These are phyloP conservation scores for Homarus americanus DNA, from an alignment of 1,140 invertebrate genomes.

Conservation along the genomic window DNA sequence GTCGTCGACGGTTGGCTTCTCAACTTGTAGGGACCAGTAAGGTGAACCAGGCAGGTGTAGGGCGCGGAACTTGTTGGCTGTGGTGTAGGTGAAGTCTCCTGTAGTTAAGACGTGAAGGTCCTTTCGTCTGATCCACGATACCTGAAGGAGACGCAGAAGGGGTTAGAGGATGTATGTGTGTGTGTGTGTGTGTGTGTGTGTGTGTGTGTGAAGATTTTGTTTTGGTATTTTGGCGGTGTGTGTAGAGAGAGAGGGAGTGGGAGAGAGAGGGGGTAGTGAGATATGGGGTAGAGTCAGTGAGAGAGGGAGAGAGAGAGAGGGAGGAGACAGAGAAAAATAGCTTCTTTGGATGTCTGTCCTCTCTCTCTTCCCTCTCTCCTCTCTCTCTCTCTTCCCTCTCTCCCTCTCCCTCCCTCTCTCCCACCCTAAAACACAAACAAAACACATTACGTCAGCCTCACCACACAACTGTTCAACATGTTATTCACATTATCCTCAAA, in stretches of 20 bases:
- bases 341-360: too few species aligned
- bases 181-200: background rate
- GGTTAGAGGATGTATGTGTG: background rate
- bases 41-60: conserved; percentile 16
- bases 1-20: conserved; percentile 86
- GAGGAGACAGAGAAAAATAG: background rate
- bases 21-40: conserved; percentile 22
- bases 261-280: background rate
- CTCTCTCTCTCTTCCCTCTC: too few species aligned
- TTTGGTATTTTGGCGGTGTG: too few species aligned
- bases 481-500: too few species aligned
- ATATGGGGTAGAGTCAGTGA: background rate
- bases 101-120: conserved; percentile 23
- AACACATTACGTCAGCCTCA: too few species aligned
- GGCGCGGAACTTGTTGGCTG: conserved; percentile 32
- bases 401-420: too few species aligned
- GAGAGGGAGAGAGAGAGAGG: background rate
- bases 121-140: conserved; percentile 38
- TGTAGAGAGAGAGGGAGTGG: background rate
- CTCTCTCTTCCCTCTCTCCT: too few species aligned
- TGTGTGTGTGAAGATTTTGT: background rate
- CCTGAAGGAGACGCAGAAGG: background rate
- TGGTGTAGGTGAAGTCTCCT: conserved; percentile 25
- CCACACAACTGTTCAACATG: too few species aligned
- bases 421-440: too few species aligned